phyloP scores from a whole-genome alignment of 2,113 vertebrate species.

The Hemibates koningsi region DNA sequence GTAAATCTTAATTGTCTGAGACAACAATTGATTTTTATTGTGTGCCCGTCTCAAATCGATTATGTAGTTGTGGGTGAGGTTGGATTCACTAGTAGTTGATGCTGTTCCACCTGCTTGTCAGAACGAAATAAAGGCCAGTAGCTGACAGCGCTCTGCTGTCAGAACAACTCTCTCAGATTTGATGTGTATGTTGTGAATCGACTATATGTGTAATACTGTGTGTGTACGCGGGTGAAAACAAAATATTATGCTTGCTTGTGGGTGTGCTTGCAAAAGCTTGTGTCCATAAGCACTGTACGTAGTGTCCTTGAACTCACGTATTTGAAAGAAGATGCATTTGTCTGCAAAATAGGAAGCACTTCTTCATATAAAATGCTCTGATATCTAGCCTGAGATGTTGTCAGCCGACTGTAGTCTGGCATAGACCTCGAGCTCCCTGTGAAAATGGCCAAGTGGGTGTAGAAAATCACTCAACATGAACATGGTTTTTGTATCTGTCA shows the following conservation, averaged over 20 bases:
- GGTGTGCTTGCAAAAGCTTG: background rate
- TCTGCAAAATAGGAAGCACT: background rate
- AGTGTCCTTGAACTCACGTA: slow-evolving; percentile 10
- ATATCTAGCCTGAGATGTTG: background rate
- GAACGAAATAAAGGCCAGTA: background rate
- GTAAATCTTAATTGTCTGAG: background rate
- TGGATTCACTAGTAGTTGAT: background rate
- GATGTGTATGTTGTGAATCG: background rate
- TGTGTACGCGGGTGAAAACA: background rate
- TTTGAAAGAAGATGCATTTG: background rate
- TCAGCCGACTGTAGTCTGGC: background rate
- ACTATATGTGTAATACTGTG: background rate
- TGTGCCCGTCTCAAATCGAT: background rate
- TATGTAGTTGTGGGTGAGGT: background rate
- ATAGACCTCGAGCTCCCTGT: background rate
- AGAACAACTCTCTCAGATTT: slow-evolving; percentile 19
- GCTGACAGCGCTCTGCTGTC: slow-evolving; percentile 27
- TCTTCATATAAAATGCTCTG: background rate
- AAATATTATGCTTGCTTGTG: background rate
- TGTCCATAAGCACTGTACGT: background rate
- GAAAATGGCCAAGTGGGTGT: background rate
- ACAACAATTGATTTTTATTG: background rate
- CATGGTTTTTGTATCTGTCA: background rate
- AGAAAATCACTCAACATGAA: background rate
- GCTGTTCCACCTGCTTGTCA: slow-evolving; percentile 29